phyloP scores from a whole-genome alignment of 2,888 invertebrate species.

The Ferdinandea cuprea region DNA sequence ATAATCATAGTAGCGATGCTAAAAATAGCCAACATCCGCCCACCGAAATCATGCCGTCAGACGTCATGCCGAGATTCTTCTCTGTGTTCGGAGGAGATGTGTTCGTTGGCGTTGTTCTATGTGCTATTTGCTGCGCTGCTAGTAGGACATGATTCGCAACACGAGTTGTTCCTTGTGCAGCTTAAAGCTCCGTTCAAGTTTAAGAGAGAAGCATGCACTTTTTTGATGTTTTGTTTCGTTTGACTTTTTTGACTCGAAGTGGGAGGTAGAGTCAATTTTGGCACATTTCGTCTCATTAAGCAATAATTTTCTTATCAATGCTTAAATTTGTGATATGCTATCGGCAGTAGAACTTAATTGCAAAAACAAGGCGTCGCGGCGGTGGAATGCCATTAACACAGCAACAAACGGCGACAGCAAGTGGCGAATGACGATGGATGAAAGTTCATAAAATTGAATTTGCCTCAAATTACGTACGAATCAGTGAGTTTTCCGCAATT shows the following conservation, averaged over 20 bases:
- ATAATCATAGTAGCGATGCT: constrained; percentile 61
- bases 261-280: constrained; percentile 1
- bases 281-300: constrained; percentile 46
- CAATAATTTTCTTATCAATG: constrained; percentile 46
- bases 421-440: neutral
- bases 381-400: neutral
- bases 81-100: neutral
- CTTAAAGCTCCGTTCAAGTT: constrained; percentile 30
- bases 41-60: constrained; percentile 70
- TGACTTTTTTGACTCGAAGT: constrained; percentile 4
- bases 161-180: constrained; percentile 13
- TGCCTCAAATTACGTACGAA: neutral
- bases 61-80: constrained; percentile 43
- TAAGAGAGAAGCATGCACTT: neutral
- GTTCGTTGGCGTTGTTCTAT: neutral
- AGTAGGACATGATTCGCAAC: constrained; percentile 33
- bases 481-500: constrained; percentile 7
- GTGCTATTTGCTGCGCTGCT: constrained; percentile 2
- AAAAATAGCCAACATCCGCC: constrained; percentile 71
- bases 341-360: constrained; percentile 54
- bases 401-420: constrained; percentile 6
- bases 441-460: constrained; percentile 9
- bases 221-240: constrained; percentile 3
- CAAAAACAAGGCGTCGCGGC: constrained; percentile 18
- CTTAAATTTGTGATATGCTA: constrained; percentile 46